phyloP scores from a whole-genome alignment of 2,797 vertebrate species.

The Huso huso region DNA sequence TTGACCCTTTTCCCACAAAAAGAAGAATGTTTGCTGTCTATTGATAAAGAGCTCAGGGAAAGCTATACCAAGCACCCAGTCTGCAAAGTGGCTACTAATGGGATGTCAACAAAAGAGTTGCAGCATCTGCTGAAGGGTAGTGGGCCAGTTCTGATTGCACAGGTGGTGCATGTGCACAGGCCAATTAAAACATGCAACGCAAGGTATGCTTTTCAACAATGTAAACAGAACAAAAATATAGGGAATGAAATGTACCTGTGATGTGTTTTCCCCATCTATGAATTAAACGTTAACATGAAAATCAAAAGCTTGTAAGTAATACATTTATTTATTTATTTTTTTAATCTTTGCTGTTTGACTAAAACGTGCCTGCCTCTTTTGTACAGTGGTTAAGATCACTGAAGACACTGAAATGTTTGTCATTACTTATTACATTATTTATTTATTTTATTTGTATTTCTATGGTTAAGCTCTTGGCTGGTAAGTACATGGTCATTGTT shows the following conservation, averaged over 20 bases:
- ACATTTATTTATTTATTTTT: background rate
- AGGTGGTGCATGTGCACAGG: constrained; percentile 55
- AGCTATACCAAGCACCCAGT: constrained; percentile 48
- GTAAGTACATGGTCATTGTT: too few relatives aligned
- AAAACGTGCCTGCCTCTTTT: too few relatives aligned
- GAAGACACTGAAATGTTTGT: too few relatives aligned
- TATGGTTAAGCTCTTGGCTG: too few relatives aligned
- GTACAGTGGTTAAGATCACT: too few relatives aligned
- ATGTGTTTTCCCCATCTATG: too few relatives aligned
- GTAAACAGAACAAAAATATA: constrained; percentile 9
- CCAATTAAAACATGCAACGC: constrained; percentile 22
- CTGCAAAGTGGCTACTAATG: constrained; percentile 62
- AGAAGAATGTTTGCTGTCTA: constrained; percentile 64
- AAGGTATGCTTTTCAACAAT: constrained; percentile 15
- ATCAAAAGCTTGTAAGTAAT: background rate
- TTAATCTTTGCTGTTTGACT: background rate
- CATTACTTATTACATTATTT: too few relatives aligned
- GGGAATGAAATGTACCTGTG: too few relatives aligned
- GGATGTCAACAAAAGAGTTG: constrained; percentile 62
- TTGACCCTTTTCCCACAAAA: constrained; percentile 62
- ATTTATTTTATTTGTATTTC: too few relatives aligned
- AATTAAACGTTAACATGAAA: background rate
- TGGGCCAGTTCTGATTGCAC: constrained; percentile 55
- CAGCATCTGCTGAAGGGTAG: constrained; percentile 60
- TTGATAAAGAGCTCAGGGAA: constrained; percentile 57